Evolutionary conservation across 92 coral and sea anemone genomes (phyloP).

Genomic region (Palythoa grandis): DNA sequence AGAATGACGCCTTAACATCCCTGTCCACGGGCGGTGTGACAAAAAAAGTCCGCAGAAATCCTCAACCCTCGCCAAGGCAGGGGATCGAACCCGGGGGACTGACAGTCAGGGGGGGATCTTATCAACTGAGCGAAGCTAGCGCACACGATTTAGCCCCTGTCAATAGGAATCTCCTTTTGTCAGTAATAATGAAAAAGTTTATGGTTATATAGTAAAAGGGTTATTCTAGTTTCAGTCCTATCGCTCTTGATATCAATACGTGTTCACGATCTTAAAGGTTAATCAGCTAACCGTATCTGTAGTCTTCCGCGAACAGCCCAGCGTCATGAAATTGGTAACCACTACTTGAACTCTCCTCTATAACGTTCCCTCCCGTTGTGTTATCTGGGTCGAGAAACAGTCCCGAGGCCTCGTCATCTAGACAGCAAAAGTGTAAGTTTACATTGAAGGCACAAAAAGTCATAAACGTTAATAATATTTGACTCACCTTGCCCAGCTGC

Average conservation of each 20-base stretch:
- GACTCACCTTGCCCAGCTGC: no score
- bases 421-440: neutral
- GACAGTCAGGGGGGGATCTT: no score
- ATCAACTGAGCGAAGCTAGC: no score
- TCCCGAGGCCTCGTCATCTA: slow-evolving; percentile 4
- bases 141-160: no score
- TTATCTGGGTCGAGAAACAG: slow-evolving; percentile 19
- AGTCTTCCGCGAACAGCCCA: slow-evolving; percentile 8
- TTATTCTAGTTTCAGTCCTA: neutral
- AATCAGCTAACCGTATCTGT: slow-evolving; percentile 12
- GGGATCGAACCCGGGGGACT: no score
- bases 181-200: no score
- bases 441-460: neutral
- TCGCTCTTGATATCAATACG: neutral
- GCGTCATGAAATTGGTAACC: neutral
- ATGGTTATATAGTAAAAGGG: no score
- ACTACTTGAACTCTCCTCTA: slow-evolving; percentile 10
- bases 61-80: no score
- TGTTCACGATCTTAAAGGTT: neutral
- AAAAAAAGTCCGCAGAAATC: no score
- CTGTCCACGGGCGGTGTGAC: no score
- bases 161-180: no score
- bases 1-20: no score
- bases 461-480: neutral
- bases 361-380: neutral